phyloP scores from a whole-genome alignment of 2,113 vertebrate genomes.

The Oncorhynchus keta region DNA sequence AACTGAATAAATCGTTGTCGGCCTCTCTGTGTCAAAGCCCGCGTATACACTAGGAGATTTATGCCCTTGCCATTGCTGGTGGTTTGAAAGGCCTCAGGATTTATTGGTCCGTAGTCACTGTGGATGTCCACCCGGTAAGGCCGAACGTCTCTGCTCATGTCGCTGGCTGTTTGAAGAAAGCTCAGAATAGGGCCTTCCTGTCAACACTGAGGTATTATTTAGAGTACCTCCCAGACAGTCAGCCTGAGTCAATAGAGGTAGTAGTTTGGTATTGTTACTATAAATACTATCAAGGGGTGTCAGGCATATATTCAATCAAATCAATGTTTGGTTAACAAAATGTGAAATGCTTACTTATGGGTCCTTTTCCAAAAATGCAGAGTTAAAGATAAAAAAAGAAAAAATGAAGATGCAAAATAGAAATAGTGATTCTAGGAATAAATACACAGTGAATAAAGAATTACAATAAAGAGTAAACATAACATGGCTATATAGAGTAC shows the following conservation, averaged over 20 bases:
- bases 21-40: conserved; percentile 31
- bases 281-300: conserved; percentile 12
- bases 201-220: conserved; percentile 32
- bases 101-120: conserved; percentile 20
- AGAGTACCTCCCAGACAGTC: neutral
- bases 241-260: too few species aligned
- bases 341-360: too few species aligned
- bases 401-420: too few species aligned
- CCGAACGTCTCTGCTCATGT: conserved; percentile 10
- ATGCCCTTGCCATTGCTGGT: conserved; percentile 42
- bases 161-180: conserved; percentile 49
- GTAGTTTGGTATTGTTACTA: too few species aligned
- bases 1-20: conserved; percentile 51
- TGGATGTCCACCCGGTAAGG: conserved; percentile 23
- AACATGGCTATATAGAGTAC: too few species aligned
- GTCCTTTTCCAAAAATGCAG: too few species aligned
- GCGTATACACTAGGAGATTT: conserved; percentile 45
- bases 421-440: too few species aligned
- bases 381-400: too few species aligned
- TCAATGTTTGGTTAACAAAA: neutral
- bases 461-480: too few species aligned
- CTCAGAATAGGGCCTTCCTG: conserved; percentile 32
- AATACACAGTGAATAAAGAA: too few species aligned
- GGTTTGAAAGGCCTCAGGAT: conserved; percentile 38
- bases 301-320: conserved; percentile 15